Base-by-base conservation (phyloP, 2,113 vertebrate genomes). In the Peucedramus taeniatus region DNA sequence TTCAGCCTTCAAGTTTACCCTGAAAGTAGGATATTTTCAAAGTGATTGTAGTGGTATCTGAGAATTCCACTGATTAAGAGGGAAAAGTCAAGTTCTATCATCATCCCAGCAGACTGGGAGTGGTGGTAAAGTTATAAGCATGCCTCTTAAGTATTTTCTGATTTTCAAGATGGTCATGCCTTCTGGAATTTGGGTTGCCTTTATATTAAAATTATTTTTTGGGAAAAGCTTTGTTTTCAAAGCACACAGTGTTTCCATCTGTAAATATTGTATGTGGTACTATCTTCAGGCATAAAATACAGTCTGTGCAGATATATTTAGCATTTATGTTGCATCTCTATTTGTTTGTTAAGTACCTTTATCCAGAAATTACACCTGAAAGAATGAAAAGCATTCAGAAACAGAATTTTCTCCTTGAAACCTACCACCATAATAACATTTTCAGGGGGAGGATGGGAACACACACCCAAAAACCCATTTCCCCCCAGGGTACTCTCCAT, bases 291-390 rank as follows among this genome's bases (percentile, higher is more conserved):
- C 44, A 45, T 87, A 75, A 94, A 84, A 61, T 64, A 89, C 54
- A 75, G 30, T 39, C 84, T 89, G 60, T 74, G 59, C 1, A 2
- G 56, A 27, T 83, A 54, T n/a, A 70, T 72, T 95, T 90, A 91
- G 72, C 64, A 44, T 74, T 89, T 78, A 84, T 87, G 66, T 74
- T 69, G 37, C 47, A 35, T 56, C 64, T 54, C 27, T 91, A 71
- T 89, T 95, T 93, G 53, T 89, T 42, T 89, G 90, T 78, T 93
- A 83, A 81, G 81, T 94, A 91, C 71, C 30, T 87, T 89, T 82
- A 84, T 84, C 56, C 51, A 56, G 65, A 78, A 93, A 66, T 71
- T 63, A 84, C 64, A 66, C 39, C 47, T 87, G 60, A 42, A 87
- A 87, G 56, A 87, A 54, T 49, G 28, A 91, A 93, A 93, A 89